These are phyloP conservation scores for Lycia hirtaria DNA, from an alignment of 2,888 invertebrate species.

Conservation along the genomic window DNA sequence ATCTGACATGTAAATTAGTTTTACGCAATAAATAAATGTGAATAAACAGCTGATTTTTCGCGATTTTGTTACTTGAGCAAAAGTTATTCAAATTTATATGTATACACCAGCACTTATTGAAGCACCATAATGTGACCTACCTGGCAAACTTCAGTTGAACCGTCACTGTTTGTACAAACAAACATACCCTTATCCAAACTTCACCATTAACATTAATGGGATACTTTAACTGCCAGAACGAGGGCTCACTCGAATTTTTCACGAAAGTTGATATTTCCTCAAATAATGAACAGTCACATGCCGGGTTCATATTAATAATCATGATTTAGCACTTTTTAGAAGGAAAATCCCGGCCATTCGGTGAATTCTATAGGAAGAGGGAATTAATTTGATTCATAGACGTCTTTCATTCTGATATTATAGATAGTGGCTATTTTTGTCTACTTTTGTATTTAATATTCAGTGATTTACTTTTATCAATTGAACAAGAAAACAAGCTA, in stretches of 20 bases:
- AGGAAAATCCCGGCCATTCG: conserved; percentile 9
- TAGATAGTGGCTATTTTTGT: neutral
- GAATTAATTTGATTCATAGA: conserved; percentile 12
- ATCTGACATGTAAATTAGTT: too few species aligned
- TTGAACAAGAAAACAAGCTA: too few species aligned
- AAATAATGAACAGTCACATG: conserved; percentile 17
- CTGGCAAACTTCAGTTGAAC: too few species aligned
- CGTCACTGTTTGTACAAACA: neutral
- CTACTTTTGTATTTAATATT: neutral
- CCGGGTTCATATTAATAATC: conserved; percentile 10
- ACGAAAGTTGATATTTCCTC: conserved; percentile 8
- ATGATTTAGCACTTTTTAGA: conserved; percentile 15
- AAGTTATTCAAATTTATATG: too few species aligned
- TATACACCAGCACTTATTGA: too few species aligned
- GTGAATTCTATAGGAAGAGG: conserved; percentile 10
- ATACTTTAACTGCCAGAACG: neutral
- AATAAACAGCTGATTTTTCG: too few species aligned
- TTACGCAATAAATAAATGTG: too few species aligned
- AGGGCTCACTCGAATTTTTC: conserved; percentile 1
- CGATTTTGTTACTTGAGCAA: too few species aligned
- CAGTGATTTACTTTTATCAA: too few species aligned
- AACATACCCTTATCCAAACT: conserved; percentile 8
- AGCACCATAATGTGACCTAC: too few species aligned
- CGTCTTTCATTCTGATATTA: neutral
- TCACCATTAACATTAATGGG: neutral